Evolutionary conservation across 2,797 vertebrate species (phyloP), one percentile per base, ranked within the genome.

Genomic region (Vultur gryphus): DNA sequence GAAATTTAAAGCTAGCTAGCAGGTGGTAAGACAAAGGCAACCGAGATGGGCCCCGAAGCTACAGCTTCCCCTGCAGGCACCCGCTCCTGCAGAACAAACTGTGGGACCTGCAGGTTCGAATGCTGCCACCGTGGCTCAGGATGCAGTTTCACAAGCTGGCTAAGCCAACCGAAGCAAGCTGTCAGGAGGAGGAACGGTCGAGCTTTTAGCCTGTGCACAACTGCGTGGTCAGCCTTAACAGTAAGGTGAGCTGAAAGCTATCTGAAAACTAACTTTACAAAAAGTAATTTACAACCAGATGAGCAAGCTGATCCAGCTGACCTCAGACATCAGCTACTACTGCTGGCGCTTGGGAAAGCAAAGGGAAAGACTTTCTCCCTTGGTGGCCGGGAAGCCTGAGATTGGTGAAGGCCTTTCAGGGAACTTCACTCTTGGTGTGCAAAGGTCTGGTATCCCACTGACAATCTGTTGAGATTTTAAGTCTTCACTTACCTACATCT

Each of bases 91-190:
- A 57, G 71, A 66, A 86, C 0, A 0, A 31, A 21, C 33, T 20
- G 39, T 3, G 26, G 46, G 51, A 62, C 39, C 43, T 23, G 16
- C 13, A 44, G 35, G 46, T 37, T 72, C 59, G 49, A 29, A 43
- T 0, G 0, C 54, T 57, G 23, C 46, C n/a, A 48, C 15, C 41
- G 6, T 1, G 0, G 65, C 55, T 43, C 31, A 12, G 24, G 31
- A 23, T 8, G 14, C 48, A 54, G 71, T 16, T 69, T 62, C 49
- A 57, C 26, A 43, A 43, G 26, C 66, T 19, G 15, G 41, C 44
- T 29, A 16, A 73, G 39, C 24, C n/a, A 73, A 31, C 12, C 4
- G 1, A 55, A 88, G 26, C 70, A 72, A 82, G 44, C 28, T 29
- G 37, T 10, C n/a, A 37, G 29, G n/a, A 55, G 25, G 25, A 75